Percentiles rank a stretch among this genome's conserved stretches.
phyloP scores from a whole-genome alignment of 37 sponge, comb jelly and placozoan genomes.

The Lycopodina hypogea region DNA sequence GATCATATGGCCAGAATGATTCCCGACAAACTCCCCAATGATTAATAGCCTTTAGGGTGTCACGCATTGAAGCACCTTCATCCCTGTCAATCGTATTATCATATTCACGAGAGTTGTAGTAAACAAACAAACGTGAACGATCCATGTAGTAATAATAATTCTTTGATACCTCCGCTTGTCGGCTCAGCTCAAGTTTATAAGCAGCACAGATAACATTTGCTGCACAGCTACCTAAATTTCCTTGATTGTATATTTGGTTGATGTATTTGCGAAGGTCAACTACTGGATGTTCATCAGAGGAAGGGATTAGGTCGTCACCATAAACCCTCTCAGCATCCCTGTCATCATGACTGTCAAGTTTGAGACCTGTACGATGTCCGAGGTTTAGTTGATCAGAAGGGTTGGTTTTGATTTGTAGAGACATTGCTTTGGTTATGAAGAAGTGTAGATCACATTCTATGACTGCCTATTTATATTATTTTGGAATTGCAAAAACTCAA shows the following conservation, averaged over 20 bases:
- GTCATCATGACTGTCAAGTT: neutral
- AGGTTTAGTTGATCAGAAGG: too few species aligned
- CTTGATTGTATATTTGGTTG: slow-evolving; percentile 5
- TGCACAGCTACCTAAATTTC: slow-evolving; percentile 7
- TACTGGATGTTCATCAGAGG: neutral
- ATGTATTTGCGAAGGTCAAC: slow-evolving; percentile 8
- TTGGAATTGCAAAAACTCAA: too few species aligned
- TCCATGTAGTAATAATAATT: neutral
- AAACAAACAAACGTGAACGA: slow-evolving; percentile 25
- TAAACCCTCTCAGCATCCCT: neutral
- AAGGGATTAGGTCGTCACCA: neutral
- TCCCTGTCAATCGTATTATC: neutral
- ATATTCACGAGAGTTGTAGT: slow-evolving; percentile 8
- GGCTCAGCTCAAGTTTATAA: neutral
- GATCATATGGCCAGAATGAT: neutral
- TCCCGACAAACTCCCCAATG: slow-evolving; percentile 9
- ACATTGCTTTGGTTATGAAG: too few species aligned
- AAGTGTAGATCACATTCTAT: too few species aligned
- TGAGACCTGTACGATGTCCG: neutral
- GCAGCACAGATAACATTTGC: slow-evolving; percentile 24
- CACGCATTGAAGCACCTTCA: slow-evolving; percentile 20
- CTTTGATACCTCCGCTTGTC: neutral
- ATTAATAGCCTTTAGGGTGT: slow-evolving; percentile 4
- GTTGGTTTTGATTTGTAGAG: too few species aligned
- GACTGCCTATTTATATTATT: too few species aligned